Conservation (phyloP, 2,113 vertebrate genomes). For the Crotophaga sulcirostris region DNA sequence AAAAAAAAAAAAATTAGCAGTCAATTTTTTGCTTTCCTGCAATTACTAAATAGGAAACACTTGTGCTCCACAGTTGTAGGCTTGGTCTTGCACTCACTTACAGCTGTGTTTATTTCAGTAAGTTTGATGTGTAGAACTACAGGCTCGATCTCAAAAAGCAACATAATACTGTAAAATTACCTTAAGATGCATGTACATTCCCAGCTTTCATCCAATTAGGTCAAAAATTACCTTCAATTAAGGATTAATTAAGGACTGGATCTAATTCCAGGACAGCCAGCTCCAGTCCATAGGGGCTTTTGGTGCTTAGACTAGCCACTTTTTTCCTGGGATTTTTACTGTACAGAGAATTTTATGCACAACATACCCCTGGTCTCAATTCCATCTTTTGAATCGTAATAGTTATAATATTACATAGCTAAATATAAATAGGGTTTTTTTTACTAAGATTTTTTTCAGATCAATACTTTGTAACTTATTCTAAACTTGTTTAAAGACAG, state of each 20-base stretch:
- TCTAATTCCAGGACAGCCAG: neutral
- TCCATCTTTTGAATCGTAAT: neutral
- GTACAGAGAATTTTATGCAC: neutral
- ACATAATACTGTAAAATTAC: neutral
- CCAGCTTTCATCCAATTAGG: neutral
- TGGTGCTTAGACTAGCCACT: neutral
- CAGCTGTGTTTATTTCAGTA: neutral
- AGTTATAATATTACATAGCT: neutral
- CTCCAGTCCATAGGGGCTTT: neutral
- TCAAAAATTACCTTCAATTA: neutral
- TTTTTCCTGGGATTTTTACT: neutral
- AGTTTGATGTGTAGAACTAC: neutral
- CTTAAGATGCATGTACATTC: neutral
- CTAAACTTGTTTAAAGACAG: neutral
- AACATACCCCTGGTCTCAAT: neutral
- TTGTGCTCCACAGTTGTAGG: neutral
- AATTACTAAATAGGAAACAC: neutral
- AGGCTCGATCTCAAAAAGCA: neutral
- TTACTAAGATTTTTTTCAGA: neutral
- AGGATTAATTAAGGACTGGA: neutral
- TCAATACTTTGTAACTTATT: neutral
- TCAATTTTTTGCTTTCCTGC: neutral
- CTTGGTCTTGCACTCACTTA: neutral
- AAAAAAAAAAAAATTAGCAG: neutral
- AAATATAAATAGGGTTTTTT: neutral